Evolutionary conservation across 2,888 invertebrate species (phyloP), one percentile per base, ranked within the genome.

Genomic region (Miltochrista miniata): DNA sequence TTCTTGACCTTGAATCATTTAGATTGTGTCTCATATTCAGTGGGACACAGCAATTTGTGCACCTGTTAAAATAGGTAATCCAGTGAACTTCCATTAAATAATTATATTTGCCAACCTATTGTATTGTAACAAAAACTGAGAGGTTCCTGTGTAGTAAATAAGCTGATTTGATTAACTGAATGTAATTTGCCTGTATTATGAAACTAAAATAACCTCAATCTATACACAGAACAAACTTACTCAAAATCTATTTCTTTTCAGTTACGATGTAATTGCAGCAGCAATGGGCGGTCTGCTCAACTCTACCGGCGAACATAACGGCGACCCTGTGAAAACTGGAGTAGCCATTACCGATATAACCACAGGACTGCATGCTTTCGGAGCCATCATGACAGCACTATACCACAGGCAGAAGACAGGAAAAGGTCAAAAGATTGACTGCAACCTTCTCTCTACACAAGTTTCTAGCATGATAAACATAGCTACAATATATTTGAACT

Each of bases 351-450:
- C 98, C 0, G 99, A 99, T 83, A 73, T 99, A 45, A 95, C 98
- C 0, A 98, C 99, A 0, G 99, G 99, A 0, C 91, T 99, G 2
- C 98, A 97, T 80, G 98, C 98, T 0, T 97, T 98, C 79, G 98
- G 98, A 12, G 98, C 99, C 0, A 98, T 99, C 56, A 92, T 98
- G 92, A 97, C 98, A 0, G 98, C 98, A 0, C 84, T 99, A 5
- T 85, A 97, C 54, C 94, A 97, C 71, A 92, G 97, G 45, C 83
- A 93, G 8, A 94, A 93, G 67, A 97, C 97, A 0, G 96, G 96
- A 0, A 83, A 83, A 58, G 99, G 99, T 0, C 98, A 98, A 76
- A 97, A 96, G 90, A 96, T 99, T 47, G 98, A 98, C 74, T 98
- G 98, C 72, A 95, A 98, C 85, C 93, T 99, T n/a, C 86, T 99